A percentile compares a stretch with the other conserved stretches of the same genome.
Conservation (phyloP, 2,113 vertebrate genomes). For the Erythrocercus mccallii region DNA sequence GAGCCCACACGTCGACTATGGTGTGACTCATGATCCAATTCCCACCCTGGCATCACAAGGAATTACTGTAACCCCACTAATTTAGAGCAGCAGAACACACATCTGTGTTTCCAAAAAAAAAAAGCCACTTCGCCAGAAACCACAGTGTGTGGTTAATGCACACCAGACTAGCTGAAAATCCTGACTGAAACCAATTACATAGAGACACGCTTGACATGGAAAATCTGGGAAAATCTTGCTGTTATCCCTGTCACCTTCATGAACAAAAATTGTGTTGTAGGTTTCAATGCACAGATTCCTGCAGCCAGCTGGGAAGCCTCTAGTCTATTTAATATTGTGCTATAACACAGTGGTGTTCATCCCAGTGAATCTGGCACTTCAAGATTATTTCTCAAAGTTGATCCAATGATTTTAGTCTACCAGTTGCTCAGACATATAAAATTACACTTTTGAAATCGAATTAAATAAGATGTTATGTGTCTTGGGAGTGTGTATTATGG, state of each 20-base stretch:
- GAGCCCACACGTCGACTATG: not conserved
- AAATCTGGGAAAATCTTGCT: not conserved
- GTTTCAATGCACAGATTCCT: not conserved
- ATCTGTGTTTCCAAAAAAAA: not conserved
- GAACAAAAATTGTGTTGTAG: not conserved
- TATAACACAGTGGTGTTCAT: not conserved
- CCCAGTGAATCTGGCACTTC: not conserved
- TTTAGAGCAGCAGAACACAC: not conserved
- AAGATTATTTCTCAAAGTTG: not conserved
- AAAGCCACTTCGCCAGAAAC: not conserved
- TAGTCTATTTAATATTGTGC: not conserved
- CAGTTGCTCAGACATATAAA: not conserved
- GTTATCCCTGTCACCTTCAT: not conserved
- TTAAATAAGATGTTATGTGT: not conserved
- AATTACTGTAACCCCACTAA: not conserved
- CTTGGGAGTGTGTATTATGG: not conserved
- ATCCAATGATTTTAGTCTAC: not conserved
- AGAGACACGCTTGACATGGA: rapidly evolving
- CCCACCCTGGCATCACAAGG: not conserved
- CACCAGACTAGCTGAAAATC: not conserved
- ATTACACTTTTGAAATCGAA: not conserved
- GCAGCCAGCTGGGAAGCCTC: not conserved
- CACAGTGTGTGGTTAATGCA: not conserved
- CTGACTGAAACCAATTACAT: not conserved
- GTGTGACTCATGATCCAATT: not conserved